phyloP scores from a whole-genome alignment of 2,797 vertebrate genomes.

The Arctocebus calabarensis region DNA sequence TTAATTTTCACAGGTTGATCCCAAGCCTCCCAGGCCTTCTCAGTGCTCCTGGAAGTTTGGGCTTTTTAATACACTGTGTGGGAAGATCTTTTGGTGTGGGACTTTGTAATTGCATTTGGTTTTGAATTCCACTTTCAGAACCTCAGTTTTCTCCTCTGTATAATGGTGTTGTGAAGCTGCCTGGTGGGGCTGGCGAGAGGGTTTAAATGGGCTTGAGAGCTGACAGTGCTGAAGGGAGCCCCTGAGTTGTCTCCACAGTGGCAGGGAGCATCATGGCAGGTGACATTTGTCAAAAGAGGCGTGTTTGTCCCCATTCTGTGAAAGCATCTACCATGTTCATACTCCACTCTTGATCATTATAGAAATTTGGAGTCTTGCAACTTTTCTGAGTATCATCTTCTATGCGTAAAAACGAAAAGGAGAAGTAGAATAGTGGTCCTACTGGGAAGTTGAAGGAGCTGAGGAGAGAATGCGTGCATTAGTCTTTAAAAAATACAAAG shows the following conservation, averaged over 20 bases:
- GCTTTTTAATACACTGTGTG: neutral
- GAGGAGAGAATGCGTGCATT: neutral
- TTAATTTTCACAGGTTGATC: neutral
- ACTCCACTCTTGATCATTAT: neutral
- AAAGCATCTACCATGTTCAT: neutral
- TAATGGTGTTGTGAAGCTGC: neutral
- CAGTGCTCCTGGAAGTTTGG: neutral
- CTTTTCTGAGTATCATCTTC: neutral
- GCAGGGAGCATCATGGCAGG: fast-evolving
- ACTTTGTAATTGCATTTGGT: neutral
- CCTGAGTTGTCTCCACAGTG: fast-evolving
- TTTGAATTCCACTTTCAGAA: neutral
- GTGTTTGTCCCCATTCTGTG: too few relatives aligned
- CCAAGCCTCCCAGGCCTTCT: neutral
- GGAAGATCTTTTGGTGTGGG: fast-evolving
- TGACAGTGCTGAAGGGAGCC: neutral
- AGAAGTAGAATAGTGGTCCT: neutral
- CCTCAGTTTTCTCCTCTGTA: fast-evolving
- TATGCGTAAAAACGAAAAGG: neutral
- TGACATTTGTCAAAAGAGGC: neutral
- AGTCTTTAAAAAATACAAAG: neutral
- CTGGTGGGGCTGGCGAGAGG: too few relatives aligned
- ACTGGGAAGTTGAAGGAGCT: neutral
- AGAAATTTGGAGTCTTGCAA: neutral
- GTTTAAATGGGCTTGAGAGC: neutral